These are phyloP conservation scores for Scolanthus callimorphus DNA, from an alignment of 92 coral and sea anemone species.

Conservation along the genomic window DNA sequence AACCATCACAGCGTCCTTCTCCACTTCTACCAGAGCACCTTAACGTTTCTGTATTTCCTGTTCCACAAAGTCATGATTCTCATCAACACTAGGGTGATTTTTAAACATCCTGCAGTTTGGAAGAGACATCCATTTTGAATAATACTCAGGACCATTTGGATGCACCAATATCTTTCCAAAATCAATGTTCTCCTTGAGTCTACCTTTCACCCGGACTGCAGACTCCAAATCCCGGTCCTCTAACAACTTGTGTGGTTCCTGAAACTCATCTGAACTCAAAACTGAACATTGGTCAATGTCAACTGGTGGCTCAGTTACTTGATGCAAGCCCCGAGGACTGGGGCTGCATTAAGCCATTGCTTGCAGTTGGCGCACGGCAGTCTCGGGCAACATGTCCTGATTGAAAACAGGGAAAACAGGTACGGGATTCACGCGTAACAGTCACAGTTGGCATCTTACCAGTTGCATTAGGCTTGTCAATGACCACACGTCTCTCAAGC, in stretches of 20 bases:
- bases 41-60: no score
- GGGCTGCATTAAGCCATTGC: constrained; percentile 15
- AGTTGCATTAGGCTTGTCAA: constrained; percentile 2
- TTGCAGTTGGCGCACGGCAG: constrained; percentile 45
- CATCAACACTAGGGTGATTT: no score
- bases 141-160: no score
- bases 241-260: no score
- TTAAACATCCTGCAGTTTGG: no score
- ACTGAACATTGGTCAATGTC: not conserved
- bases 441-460: constrained; percentile 18
- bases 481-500: constrained; percentile 6
- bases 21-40: no score
- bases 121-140: no score
- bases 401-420: constrained; percentile 65
- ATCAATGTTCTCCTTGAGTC: constrained; percentile 35
- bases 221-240: constrained; percentile 23
- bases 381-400: constrained; percentile 55
- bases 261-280: not conserved
- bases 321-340: constrained; percentile 13
- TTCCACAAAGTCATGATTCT: no score
- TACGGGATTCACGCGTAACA: constrained; percentile 13
- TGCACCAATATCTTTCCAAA: no score
- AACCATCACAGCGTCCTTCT: no score
- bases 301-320: not conserved
- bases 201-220: constrained; percentile 26